phyloP scores from a whole-genome alignment of 92 coral and sea anemone genomes.

The Anthopleura xanthogrammica region DNA sequence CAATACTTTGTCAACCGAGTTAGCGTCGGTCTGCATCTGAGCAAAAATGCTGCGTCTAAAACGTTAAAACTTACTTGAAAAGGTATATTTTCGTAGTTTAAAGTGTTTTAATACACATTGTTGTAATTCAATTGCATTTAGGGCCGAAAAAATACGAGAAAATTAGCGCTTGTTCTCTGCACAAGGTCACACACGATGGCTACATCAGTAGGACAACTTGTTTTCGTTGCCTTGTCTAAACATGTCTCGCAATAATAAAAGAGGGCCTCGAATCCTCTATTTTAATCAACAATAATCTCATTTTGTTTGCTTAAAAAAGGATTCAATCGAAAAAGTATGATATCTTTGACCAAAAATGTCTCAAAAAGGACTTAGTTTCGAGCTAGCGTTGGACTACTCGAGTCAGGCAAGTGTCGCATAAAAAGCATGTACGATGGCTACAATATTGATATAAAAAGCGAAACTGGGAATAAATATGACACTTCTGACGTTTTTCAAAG shows the following conservation, averaged over 20 bases:
- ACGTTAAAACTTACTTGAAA: neutral
- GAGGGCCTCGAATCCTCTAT: neutral
- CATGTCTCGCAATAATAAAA: neutral
- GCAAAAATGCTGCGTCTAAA: neutral
- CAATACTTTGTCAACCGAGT: slow-evolving; percentile 43
- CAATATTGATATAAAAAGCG: neutral
- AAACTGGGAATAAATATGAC: neutral
- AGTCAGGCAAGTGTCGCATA: neutral
- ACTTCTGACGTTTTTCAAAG: neutral
- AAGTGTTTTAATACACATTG: neutral
- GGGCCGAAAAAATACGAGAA: neutral
- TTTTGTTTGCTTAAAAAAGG: neutral
- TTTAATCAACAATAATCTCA: neutral
- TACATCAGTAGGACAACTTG: neutral
- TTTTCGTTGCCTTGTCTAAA: slow-evolving; percentile 7
- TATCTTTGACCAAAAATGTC: neutral
- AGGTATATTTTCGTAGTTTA: neutral
- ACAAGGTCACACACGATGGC: neutral
- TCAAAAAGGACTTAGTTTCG: neutral
- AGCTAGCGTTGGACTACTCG: neutral
- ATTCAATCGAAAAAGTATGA: neutral
- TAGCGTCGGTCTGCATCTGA: slow-evolving; percentile 42
- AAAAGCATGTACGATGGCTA: neutral
- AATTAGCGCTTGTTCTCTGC: neutral
- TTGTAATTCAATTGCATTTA: neutral